Base-by-base conservation (phyloP, 2,888 invertebrate species). In the Ellobium chinense region DNA sequence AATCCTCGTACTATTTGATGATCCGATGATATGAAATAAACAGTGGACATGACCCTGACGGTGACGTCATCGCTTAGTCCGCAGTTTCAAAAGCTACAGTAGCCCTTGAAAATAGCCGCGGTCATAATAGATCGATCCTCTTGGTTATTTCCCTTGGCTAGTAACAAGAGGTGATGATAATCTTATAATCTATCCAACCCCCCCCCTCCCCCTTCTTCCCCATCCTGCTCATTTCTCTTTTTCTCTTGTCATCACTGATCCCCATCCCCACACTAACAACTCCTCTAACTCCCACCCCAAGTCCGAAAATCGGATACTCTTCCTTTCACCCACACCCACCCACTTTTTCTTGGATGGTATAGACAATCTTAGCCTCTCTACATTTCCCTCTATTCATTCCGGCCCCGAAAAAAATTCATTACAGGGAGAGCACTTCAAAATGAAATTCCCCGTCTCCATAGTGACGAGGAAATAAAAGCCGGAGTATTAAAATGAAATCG, bases 401-500 rank as follows among this genome's bases (percentile, higher is more conserved):
- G 39, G 46, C 46, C 46, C 46, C 46, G 46, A 46, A 46, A 46
- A 46, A 76, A 14, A 46, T 58, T 37, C 58, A 75, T 27, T n/a
- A 37, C 36, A 14, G 4, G 24, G 29, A 60, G 36, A 73, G 58
- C 36, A 36, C 36, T 60, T 73, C 29, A 62, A 21, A 62, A 37
- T 73, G 60, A 36, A 60, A 73, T 73, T 62, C 73, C 27, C 36
- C 37, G 73, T 73, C 9, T 29, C 62, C 73, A 73, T 73, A 75
- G 63, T 63, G 63, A 75, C 46, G 46, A 21, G 1, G 34, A 70
- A 29, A 31, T 56, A 70, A 70, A 70, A 34, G n/a, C 34, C 54
- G n/a, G 63, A 34, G 63, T 75, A 65, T 75, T 75, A 75, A 75
- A 75, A 74, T 74, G 74, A 62, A 74, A 75, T 76, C 75, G 65